Percentiles rank a stretch among this genome's conserved stretches.
These are phyloP conservation scores for Drosophila trapezifrons DNA, from an alignment of 1,140 invertebrate species.

Conservation along the genomic window DNA sequence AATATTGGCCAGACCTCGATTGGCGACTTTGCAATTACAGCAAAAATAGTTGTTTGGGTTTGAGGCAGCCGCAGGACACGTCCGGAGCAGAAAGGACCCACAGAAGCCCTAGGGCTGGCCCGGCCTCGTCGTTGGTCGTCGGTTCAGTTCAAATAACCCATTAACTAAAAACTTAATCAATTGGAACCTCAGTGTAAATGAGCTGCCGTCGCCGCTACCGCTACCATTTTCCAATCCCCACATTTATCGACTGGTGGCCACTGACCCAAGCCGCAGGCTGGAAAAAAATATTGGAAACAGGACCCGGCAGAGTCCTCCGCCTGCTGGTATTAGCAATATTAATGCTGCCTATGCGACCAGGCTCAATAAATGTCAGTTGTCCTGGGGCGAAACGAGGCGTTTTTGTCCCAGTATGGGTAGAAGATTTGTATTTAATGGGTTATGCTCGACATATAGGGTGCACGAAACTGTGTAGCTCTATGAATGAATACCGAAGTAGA, in stretches of 20 bases:
- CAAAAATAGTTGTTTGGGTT: constrained; percentile 77
- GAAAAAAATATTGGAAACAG: constrained; percentile 17
- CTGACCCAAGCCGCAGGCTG: constrained; percentile 45
- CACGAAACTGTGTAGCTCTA: neutral
- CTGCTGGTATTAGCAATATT: constrained; percentile 68
- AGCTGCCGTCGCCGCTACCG: constrained; percentile 40
- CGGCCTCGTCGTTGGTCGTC: constrained; percentile 23
- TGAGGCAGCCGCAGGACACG: constrained; percentile 66
- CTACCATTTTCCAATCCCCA: constrained; percentile 27
- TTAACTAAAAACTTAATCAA: constrained; percentile 83
- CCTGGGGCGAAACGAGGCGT: constrained; percentile 24
- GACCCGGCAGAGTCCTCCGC: constrained; percentile 4
- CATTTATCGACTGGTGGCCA: constrained; percentile 51
- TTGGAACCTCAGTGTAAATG: constrained; percentile 76
- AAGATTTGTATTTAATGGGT: constrained; percentile 13
- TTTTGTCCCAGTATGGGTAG: constrained; percentile 8
- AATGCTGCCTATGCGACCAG: constrained; percentile 44
- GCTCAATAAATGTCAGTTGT: constrained; percentile 64
- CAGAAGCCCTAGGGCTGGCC: constrained; percentile 13
- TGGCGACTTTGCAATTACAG: constrained; percentile 80
- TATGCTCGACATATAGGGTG: neutral
- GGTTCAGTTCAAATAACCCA: constrained; percentile 77
- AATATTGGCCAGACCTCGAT: constrained; percentile 71
- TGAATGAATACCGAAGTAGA: too few species aligned
- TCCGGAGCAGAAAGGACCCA: constrained; percentile 24